A percentile compares a stretch with the other conserved stretches of the same genome.
Conservation (phyloP, 2,113 vertebrate genomes). For the Toxotes chatareus region DNA sequence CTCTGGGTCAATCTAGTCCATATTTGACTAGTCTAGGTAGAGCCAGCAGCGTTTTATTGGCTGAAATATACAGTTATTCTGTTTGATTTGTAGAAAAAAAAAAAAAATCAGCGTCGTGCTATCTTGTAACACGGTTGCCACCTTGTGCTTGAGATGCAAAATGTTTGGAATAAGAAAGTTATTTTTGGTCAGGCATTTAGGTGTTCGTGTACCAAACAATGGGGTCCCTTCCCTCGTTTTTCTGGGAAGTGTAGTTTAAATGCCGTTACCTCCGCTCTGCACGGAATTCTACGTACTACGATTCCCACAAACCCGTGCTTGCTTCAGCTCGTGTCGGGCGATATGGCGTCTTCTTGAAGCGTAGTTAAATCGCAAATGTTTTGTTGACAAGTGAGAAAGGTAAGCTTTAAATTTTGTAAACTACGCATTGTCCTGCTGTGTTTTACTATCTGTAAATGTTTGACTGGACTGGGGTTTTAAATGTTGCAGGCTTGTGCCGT, state of each 20-base stretch:
- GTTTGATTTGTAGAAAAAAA: background rate
- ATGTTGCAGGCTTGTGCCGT: background rate
- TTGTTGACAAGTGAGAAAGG: constrained; percentile 66
- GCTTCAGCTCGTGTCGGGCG: constrained; percentile 14
- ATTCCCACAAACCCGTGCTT: constrained; percentile 64
- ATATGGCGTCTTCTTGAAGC: constrained; percentile 81
- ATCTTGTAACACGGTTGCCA: constrained; percentile 53
- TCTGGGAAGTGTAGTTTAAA: constrained; percentile 66
- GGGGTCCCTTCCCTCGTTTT: background rate
- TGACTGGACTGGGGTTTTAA: background rate
- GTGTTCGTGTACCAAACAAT: constrained; percentile 47
- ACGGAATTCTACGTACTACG: constrained; percentile 53
- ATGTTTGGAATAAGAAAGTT: too few species aligned
- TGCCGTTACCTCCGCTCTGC: accelerated
- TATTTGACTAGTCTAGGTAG: too few species aligned
- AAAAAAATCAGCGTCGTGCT: background rate
- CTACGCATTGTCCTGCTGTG: accelerated
- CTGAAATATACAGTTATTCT: background rate
- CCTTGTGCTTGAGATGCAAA: constrained; percentile 53
- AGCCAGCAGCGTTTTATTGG: background rate
- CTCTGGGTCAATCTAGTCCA: background rate
- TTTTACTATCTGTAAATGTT: accelerated
- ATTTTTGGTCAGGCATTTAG: constrained; percentile 69
- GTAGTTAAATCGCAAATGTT: constrained; percentile 59
- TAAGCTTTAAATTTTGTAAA: constrained; percentile 4